Conservation (phyloP, 53 echinoderm and acorn worm species). For the Patiria pectinifera region DNA sequence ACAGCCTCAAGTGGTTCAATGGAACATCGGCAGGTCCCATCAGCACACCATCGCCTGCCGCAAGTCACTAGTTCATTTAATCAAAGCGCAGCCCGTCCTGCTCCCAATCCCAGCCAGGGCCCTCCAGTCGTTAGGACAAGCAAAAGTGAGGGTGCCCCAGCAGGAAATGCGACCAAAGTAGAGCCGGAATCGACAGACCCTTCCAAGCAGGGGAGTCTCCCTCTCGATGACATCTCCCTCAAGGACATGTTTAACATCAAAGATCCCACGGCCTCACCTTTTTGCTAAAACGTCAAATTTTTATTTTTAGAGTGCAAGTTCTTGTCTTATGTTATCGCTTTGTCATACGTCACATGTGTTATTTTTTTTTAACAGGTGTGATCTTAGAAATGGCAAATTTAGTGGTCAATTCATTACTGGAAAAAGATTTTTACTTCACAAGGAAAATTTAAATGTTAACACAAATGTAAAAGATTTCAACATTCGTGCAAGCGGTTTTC, state of each 20-base stretch:
- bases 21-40: conserved; percentile 74
- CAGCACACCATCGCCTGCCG: conserved; percentile 77
- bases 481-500: no score
- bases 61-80: conserved; percentile 74
- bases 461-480: neutral
- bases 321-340: neutral
- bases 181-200: conserved; percentile 45
- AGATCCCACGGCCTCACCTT: conserved; percentile 96
- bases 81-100: conserved; percentile 49
- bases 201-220: conserved; percentile 24
- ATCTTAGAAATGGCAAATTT: neutral
- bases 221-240: conserved; percentile 75
- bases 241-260: conserved; percentile 97
- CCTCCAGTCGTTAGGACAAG: neutral
- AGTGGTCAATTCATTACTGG: neutral
- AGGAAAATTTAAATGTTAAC: neutral
- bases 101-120: conserved; percentile 26
- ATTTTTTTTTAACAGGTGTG: neutral
- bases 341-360: neutral
- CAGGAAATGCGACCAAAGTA: conserved; percentile 18
- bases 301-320: neutral
- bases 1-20: conserved; percentile 44
- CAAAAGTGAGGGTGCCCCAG: conserved; percentile 14
- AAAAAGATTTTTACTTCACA: neutral
- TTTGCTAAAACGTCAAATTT: conserved; percentile 66